Evolutionary conservation across 2,888 invertebrate species (phyloP), one percentile per base, ranked within the genome.

Genomic region (Lithophane semibrunnea): DNA sequence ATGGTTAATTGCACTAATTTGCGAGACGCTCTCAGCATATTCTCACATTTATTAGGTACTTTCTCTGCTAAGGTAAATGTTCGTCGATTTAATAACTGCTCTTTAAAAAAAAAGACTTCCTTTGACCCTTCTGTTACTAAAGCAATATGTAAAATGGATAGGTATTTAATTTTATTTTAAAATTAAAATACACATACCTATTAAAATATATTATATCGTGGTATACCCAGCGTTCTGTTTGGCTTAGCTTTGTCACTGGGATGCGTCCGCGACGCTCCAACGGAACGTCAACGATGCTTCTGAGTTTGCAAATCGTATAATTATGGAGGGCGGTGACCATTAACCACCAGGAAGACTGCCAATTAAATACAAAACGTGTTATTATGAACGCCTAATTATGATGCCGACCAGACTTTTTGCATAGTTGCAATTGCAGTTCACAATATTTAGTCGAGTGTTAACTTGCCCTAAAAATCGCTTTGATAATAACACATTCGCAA

Each of bases 1-100:
- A 80, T 63, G 24, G 54, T 16, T 65, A 80, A 75, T 64, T 63
- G 52, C 68, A 58, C 13, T 58, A 64, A 68, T 82, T 68, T 47
- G 21, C 42, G 60, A 67, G 67, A 75, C 29, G 44, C 68, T 68
- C 64, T 58, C n/a, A 0, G 44, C 18, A n/a, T 82, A 58, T 52
- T 24, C 13, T 49, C 21, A 63, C 49, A 63, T 82, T 66, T 54
- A 66, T 52, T 58, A 73, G 16, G 16, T 54, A 64, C 49, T 74
- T 49, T 49, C 29, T 37, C 13, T 47, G 21, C 12, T 21, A 16
- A 65, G 16, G 13, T 73, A 80, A 65, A 54, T 66, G 10, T 42
- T 47, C 16, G 21, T 18, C 24, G 3, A 73, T 42, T 65, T 52
- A 64, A 58, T 65, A 80, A 65, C 52, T 29, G 1, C 16, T 64